Evolutionary conservation across 1,140 invertebrate genomes (phyloP).

Genomic region (Habropoda laboriosa): DNA sequence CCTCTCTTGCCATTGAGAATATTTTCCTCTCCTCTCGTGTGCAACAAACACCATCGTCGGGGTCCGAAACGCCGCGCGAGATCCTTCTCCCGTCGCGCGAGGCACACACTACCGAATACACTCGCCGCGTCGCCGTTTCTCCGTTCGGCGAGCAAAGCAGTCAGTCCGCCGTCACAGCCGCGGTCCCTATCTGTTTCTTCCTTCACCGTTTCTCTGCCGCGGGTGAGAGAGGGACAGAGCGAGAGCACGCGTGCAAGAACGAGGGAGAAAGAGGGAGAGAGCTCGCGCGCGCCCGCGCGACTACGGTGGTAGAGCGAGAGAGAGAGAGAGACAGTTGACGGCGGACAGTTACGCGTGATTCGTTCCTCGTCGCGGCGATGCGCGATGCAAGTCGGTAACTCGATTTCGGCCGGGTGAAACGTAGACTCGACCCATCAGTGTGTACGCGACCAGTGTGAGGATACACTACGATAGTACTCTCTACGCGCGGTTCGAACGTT

Average conservation of each 20-base stretch:
- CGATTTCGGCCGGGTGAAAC: conserved; percentile 56
- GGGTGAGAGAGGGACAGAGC: not conserved
- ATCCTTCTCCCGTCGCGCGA: conserved; percentile 36
- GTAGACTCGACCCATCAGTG: conserved; percentile 38
- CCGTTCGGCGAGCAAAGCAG: no score
- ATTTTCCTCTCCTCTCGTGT: not conserved
- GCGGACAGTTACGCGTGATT: conserved; percentile 65
- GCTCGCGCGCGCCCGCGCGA: not conserved
- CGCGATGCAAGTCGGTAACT: conserved; percentile 66
- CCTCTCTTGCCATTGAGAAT: not conserved
- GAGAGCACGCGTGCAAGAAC: not conserved
- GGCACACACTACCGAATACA: conserved; percentile 3
- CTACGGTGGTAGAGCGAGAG: no score
- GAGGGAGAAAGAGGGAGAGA: not conserved
- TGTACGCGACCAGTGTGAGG: conserved; percentile 39
- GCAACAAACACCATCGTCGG: no score
- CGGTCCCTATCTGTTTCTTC: conserved; percentile 7
- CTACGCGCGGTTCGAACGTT: not conserved
- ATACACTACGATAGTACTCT: not conserved
- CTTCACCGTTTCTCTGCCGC: not conserved
- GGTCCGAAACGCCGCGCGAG: conserved; percentile 19
- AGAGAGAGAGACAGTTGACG: conserved; percentile 9
- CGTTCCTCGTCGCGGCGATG: conserved; percentile 58
- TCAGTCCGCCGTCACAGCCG: not conserved
- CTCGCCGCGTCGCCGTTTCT: not conserved